These are phyloP conservation scores for Ctenomys sociabilis DNA, from an alignment of 2,113 vertebrate species.

Conservation along the genomic window DNA sequence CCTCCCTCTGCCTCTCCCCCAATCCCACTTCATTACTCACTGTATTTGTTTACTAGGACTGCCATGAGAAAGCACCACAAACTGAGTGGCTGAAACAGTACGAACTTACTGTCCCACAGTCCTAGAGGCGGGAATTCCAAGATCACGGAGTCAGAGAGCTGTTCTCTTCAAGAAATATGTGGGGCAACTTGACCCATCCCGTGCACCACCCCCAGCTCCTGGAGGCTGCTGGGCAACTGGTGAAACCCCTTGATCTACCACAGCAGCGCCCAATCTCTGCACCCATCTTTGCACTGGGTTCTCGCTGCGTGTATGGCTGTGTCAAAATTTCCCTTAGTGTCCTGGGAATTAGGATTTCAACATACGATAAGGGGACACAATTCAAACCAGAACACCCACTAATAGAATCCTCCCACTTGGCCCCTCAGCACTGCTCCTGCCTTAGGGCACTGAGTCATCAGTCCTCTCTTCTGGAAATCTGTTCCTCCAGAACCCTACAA, in stretches of 20 bases:
- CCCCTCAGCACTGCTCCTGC: too few species aligned
- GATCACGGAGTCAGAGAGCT: neutral
- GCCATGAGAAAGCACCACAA: neutral
- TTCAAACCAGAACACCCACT: neutral
- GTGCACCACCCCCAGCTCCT: neutral
- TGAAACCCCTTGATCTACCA: too few species aligned
- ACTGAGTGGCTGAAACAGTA: neutral
- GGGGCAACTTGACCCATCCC: neutral
- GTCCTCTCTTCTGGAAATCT: neutral
- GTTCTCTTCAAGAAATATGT: neutral
- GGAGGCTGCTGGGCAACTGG: neutral
- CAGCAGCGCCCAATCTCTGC: neutral
- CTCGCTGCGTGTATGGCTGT: neutral
- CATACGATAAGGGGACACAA: accelerated
- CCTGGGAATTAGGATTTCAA: neutral
- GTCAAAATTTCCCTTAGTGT: neutral
- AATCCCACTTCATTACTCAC: neutral
- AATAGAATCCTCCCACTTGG: neutral
- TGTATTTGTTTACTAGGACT: neutral
- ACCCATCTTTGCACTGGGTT: neutral
- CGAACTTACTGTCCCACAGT: neutral
- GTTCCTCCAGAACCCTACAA: neutral
- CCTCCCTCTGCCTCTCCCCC: neutral
- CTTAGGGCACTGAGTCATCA: neutral
- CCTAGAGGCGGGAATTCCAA: neutral